Evolutionary conservation across 2,113 vertebrate genomes (phyloP).

Genomic region (Strix uralensis): DNA sequence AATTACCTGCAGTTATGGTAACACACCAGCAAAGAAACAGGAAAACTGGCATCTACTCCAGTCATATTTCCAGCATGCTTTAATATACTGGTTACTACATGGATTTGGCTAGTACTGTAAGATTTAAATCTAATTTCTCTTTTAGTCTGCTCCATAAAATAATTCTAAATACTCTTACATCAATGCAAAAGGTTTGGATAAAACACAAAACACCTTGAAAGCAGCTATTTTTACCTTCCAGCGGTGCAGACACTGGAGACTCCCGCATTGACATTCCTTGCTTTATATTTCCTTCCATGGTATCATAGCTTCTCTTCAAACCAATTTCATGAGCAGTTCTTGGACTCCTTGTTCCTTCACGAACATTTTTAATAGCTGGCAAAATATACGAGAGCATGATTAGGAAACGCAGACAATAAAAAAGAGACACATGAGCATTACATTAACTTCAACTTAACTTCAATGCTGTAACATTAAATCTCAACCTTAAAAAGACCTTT

Average conservation of each 20-base stretch:
- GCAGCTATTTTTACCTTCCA: slow-evolving; percentile 81
- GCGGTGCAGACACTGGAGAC: slow-evolving; percentile 81
- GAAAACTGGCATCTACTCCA: not conserved
- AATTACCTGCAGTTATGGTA: not conserved
- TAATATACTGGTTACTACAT: not conserved
- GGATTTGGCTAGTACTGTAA: not conserved
- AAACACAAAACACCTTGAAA: not conserved
- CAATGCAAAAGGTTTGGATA: not conserved
- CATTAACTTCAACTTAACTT: not conserved
- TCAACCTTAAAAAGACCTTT: not conserved
- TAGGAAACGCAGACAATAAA: not conserved
- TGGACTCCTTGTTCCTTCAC: slow-evolving; percentile 94
- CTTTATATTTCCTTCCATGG: slow-evolving; percentile 89
- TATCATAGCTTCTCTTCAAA: slow-evolving; percentile 90
- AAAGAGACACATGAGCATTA: not conserved
- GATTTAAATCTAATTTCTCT: not conserved
- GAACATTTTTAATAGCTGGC: slow-evolving; percentile 92
- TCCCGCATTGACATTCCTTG: slow-evolving; percentile 86
- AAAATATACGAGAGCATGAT: not conserved
- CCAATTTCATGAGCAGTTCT: slow-evolving; percentile 86
- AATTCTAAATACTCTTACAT: not conserved
- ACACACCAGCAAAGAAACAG: not conserved
- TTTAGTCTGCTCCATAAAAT: not conserved
- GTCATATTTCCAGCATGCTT: not conserved
- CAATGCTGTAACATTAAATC: not conserved